A percentile compares a stretch with the other conserved stretches of the same genome.
These are phyloP conservation scores for Lasiommata megera DNA, from an alignment of 2,888 invertebrate species.

Conservation along the genomic window DNA sequence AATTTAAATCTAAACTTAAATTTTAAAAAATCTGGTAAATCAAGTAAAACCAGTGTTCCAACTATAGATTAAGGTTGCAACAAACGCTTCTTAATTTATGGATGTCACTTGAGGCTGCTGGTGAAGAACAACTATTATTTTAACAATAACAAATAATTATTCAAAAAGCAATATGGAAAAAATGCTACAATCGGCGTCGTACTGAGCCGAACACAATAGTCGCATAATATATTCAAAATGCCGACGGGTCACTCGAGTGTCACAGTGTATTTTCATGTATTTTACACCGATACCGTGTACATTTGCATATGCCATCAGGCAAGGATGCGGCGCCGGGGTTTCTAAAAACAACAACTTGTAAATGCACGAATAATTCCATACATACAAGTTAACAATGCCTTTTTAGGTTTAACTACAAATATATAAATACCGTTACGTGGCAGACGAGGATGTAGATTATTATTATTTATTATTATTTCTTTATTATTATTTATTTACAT, in stretches of 20 bases:
- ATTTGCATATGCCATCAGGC: conserved; percentile 24
- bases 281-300: conserved; percentile 27
- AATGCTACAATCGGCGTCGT: conserved; percentile 18
- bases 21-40: too few relatives aligned
- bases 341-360: conserved; percentile 12
- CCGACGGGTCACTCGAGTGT: conserved; percentile 60
- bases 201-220: conserved; percentile 29
- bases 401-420: neutral
- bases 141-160: conserved; percentile 17
- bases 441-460: too few relatives aligned
- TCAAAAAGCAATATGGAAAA: conserved; percentile 23
- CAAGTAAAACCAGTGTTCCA: too few relatives aligned
- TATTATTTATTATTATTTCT: too few relatives aligned
- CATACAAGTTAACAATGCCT: neutral
- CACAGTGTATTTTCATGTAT: conserved; percentile 40
- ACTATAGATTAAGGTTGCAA: too few relatives aligned
- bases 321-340: conserved; percentile 19
- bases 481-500: too few relatives aligned
- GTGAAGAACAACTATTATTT: neutral
- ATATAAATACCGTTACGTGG: too few relatives aligned
- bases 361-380: conserved; percentile 16
- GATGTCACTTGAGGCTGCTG: neutral
- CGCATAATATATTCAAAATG: conserved; percentile 64
- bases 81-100: neutral
- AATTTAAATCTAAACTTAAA: too few relatives aligned